Evolutionary conservation across 2,888 invertebrate genomes (phyloP).

Genomic region (Esperia sulphurella): DNA sequence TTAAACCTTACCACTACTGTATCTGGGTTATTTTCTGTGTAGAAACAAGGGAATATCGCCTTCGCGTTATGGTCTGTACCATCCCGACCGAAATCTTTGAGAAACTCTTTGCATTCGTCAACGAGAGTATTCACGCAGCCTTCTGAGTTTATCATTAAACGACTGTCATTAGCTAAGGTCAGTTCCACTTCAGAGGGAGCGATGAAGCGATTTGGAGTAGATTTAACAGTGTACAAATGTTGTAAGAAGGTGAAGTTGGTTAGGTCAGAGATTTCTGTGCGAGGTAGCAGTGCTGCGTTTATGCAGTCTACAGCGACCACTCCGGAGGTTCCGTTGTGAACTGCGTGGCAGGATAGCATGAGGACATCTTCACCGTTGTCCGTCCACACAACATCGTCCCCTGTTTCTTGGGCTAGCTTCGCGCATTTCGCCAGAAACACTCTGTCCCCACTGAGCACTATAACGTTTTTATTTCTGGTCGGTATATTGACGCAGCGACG

Average conservation of each 20-base stretch:
- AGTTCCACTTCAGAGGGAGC: constrained; percentile 91
- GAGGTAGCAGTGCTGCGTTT: constrained; percentile 90
- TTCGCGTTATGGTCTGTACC: constrained; percentile 94
- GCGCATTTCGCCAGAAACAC: constrained; percentile 93
- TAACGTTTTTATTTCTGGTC: constrained; percentile 91
- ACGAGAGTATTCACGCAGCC: constrained; percentile 93
- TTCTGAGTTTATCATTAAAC: constrained; percentile 91
- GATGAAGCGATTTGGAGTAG: constrained; percentile 83
- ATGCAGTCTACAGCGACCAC: constrained; percentile 92
- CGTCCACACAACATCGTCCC: constrained; percentile 87
- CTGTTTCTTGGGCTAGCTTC: constrained; percentile 83
- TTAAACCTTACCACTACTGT: constrained; percentile 91
- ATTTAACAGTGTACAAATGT: constrained; percentile 86
- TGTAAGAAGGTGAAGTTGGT: constrained; percentile 93
- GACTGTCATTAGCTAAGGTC: constrained; percentile 91
- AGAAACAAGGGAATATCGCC: constrained; percentile 93
- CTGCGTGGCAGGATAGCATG: constrained; percentile 91
- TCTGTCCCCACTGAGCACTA: constrained; percentile 93
- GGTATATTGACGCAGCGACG: constrained; percentile 93
- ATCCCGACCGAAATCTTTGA: constrained; percentile 91
- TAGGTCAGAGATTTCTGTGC: constrained; percentile 86
- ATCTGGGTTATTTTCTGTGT: constrained; percentile 85
- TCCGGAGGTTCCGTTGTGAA: constrained; percentile 85
- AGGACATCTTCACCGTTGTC: constrained; percentile 89
- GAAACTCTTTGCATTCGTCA: constrained; percentile 92